Conservation (phyloP, 2,113 vertebrate species). For the Sitta europaea region DNA sequence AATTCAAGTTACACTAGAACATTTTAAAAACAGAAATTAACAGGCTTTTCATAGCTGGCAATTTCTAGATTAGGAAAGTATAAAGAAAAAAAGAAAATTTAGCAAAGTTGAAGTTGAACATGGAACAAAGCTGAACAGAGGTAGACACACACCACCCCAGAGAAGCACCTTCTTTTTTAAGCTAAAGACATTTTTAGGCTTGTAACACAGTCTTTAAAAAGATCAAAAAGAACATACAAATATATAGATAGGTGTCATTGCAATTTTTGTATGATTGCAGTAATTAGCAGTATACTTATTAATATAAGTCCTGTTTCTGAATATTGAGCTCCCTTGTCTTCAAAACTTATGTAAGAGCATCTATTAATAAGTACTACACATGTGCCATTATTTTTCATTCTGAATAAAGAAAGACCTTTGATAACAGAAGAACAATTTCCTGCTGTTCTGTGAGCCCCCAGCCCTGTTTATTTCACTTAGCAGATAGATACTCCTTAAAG, state of each 20-base stretch:
- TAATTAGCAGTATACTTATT: background rate
- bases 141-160: background rate
- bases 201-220: background rate
- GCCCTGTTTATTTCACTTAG: background rate
- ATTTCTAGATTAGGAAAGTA: conserved; percentile 57
- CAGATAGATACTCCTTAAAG: background rate
- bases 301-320: background rate
- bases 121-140: background rate
- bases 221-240: background rate
- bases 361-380: background rate
- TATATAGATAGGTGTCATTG: background rate
- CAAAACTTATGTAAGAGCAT: background rate
- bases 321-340: background rate
- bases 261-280: background rate
- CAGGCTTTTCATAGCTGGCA: conserved; percentile 31
- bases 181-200: background rate
- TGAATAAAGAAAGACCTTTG: background rate
- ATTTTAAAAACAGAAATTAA: conserved; percentile 49
- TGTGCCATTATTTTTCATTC: background rate
- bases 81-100: background rate
- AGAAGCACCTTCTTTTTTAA: background rate
- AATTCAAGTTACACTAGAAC: conserved; percentile 35
- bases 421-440: background rate
- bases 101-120: background rate
- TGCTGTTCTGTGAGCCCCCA: background rate